Evolutionary conservation across 2,888 invertebrate genomes (phyloP), one percentile per base, ranked within the genome.

Genomic region (Phania funesta): DNA sequence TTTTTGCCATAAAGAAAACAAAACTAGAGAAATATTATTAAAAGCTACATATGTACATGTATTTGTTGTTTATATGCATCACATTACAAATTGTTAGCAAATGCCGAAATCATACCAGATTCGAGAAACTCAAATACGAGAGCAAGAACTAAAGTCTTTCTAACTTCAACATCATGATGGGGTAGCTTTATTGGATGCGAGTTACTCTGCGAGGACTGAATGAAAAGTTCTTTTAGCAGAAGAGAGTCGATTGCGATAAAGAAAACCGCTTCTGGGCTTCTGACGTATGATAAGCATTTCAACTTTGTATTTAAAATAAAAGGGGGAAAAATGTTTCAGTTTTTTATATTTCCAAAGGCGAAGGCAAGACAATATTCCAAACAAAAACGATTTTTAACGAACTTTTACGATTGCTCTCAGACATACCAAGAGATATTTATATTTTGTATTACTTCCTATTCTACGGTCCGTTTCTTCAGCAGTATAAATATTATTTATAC

Each of bases 21-120:
- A 41, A 38, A 38, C 2, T 1, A 7, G 41, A 41, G 2, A 35
- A 35, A 8, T 26, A 35, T 7, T 11, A 8, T 41, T 16, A 16
- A 41, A 6, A 16, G 16, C n/a, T 56, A 1, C 4, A 11, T 68
- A 32, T 58, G 44, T 50, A 48, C 32, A 48, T 52, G 44, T 16
- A 11, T 29, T 50, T 52, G 22, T 56, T 65, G 44, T 65, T 20
- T 56, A 77, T 71, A 29, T 71, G 50, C 73, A 71, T 78, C 65
- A 65, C 41, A 58, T 78, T 78, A 73, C 65, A 78, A 73, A 78
- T 78, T 78, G 78, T 73, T 78, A 32, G 50, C 50, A 78, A 71
- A 78, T 68, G 70, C 22, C 70, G 62, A 46, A 44, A 68, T 29
- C 68, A 68, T 76, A 68, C 35, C 60, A 76, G 50, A 67, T 29